phyloP scores from a whole-genome alignment of 2,113 vertebrate species.

The Gobiocypris rarus region DNA sequence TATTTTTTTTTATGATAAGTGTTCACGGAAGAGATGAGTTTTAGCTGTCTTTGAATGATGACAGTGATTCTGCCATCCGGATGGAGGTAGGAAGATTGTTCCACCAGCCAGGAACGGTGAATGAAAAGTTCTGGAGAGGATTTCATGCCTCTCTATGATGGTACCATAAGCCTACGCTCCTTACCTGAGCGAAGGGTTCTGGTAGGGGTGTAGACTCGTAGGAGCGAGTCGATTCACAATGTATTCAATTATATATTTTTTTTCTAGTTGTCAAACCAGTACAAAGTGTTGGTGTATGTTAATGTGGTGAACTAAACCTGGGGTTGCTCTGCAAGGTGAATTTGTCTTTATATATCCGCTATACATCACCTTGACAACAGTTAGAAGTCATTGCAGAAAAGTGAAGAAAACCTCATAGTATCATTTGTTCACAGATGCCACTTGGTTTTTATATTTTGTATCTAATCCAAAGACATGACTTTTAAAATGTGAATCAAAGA shows the following conservation, averaged over 20 bases:
- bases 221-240: too few species aligned
- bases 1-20: too few species aligned
- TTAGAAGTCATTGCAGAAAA: neutral
- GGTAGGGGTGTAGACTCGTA: too few species aligned
- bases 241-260: neutral
- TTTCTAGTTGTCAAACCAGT: neutral
- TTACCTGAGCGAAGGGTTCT: too few species aligned
- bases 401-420: neutral
- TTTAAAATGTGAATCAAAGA: neutral
- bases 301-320: neutral
- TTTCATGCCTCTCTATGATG: too few species aligned
- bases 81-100: too few species aligned
- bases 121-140: too few species aligned
- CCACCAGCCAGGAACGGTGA: too few species aligned
- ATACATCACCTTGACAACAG: neutral
- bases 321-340: neutral
- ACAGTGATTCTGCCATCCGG: too few species aligned
- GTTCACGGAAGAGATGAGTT: too few species aligned
- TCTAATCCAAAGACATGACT: neutral
- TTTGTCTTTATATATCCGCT: neutral
- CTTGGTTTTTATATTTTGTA: neutral
- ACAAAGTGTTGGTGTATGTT: neutral
- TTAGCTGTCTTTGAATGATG: too few species aligned
- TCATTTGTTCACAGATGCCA: neutral
- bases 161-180: too few species aligned